A percentile compares a stretch with the other conserved stretches of the same genome.
Evolutionary conservation across 2,888 invertebrate species (phyloP).

Genomic region (Nymphalis urticae): DNA sequence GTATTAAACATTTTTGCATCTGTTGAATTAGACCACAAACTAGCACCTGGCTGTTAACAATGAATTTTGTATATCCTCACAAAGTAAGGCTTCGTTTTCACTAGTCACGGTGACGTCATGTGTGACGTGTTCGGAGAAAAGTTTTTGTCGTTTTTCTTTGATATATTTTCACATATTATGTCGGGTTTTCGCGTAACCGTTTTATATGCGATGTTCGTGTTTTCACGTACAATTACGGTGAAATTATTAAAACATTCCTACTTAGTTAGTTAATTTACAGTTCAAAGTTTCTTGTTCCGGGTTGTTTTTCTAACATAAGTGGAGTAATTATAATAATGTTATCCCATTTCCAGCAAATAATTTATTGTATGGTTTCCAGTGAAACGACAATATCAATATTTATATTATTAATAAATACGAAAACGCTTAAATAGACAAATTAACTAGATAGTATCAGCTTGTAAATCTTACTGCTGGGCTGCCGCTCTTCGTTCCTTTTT

Average conservation of each 20-base stretch:
- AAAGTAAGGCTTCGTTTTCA: slow-evolving; percentile 10
- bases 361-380: too few species aligned
- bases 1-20: not conserved
- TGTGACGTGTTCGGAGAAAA: slow-evolving; percentile 29
- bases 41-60: slow-evolving; percentile 24
- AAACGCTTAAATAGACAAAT: too few species aligned
- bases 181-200: slow-evolving; percentile 16
- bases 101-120: slow-evolving; percentile 37
- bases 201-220: slow-evolving; percentile 14
- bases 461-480: too few species aligned
- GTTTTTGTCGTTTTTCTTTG: slow-evolving; percentile 20
- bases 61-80: slow-evolving; percentile 15
- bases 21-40: slow-evolving; percentile 10
- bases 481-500: too few species aligned
- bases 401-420: too few species aligned
- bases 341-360: too few species aligned
- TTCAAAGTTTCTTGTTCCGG: not conserved
- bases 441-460: too few species aligned
- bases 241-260: slow-evolving; percentile 23
- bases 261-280: slow-evolving; percentile 10
- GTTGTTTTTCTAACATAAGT: too few species aligned
- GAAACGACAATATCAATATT: too few species aligned
- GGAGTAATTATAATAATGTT: too few species aligned
- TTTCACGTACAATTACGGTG: slow-evolving; percentile 20
- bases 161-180: slow-evolving; percentile 8